Conservation (phyloP, 2,797 vertebrate genomes). For the Heliangelus exortis region DNA sequence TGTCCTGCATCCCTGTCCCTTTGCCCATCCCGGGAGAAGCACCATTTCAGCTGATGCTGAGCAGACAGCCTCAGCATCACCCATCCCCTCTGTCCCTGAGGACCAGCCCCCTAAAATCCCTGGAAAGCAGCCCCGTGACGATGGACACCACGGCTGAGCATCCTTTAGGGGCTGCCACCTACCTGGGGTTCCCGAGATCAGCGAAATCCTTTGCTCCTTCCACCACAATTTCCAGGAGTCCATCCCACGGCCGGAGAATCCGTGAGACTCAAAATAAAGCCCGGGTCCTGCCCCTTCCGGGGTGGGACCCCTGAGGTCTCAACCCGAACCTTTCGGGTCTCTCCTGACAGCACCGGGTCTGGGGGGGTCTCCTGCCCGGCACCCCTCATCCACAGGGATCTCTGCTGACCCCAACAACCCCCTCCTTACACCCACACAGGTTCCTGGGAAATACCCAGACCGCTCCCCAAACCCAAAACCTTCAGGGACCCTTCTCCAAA, state of each 20-base stretch:
- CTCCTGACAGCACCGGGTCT: background rate
- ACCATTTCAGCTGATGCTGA: too few relatives aligned
- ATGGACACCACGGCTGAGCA: accelerated
- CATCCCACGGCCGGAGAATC: background rate
- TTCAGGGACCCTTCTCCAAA: background rate
- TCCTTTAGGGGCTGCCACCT: background rate
- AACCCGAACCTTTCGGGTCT: too few relatives aligned
- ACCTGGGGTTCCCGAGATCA: background rate
- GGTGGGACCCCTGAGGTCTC: too few relatives aligned
- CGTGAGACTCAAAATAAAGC: too few relatives aligned
- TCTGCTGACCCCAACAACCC: too few relatives aligned
- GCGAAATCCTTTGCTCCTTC: background rate
- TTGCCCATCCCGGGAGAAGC: accelerated
- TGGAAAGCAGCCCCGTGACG: background rate
- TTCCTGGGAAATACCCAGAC: accelerated
- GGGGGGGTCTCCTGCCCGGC: too few relatives aligned
- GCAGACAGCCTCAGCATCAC: background rate
- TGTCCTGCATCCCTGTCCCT: accelerated
- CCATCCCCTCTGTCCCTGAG: background rate
- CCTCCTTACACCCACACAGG: background rate
- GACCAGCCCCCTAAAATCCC: accelerated
- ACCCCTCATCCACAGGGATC: accelerated
- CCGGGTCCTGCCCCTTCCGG: too few relatives aligned
- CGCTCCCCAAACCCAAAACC: accelerated
- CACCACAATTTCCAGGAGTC: background rate